Evolutionary conservation across 2,797 vertebrate species (phyloP), one percentile per base, ranked within the genome.

Genomic region (Lagothrix lagotricha): DNA sequence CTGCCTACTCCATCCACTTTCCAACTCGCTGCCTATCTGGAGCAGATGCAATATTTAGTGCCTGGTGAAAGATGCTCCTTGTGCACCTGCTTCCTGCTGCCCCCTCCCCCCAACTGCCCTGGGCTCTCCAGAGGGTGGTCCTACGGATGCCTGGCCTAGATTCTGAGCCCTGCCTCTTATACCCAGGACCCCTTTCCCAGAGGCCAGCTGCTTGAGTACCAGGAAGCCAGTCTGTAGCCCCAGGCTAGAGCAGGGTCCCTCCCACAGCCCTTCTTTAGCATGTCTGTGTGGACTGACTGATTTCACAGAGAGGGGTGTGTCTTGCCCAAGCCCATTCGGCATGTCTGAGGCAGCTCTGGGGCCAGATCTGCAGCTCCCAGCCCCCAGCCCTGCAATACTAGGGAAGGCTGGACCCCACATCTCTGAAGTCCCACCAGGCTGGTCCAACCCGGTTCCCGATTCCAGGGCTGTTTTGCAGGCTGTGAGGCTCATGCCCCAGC

Each of bases 21-120:
- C 97, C 96, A 84, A 96, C 46, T 96, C 90, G 4, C 64, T 97
- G 97, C 95, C 77, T 73, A 96, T 97, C 76, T 98, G 81, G 97
- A 97, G 93, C 97, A 97, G 82, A 95, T 93, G 95, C 88, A 86
- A 77, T 96, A 94, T 94, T 97, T 84, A 96, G 88, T 48, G 97
- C 93, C 61, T 77, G 48, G 95, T 75, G 92, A 73, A 96, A 76
- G 85, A 94, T 48, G 92, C 92, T 96, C 77, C 83, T 10, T 9
- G 48, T 0, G 33, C 72, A 96, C 95, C 96, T 96, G 96, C 97
- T 89, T 76, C 95, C 95, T 20, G 24, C 72, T 1, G 5, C 17
- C 86, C 89, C 86, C 52, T 76, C 83, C 83, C 83, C 82, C 52
- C 20, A 4, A 0, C 58, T 24, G 50, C 88, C 84, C 39, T 0